Conservation (phyloP, 2,888 invertebrate species). For the Heliothis peltigera region DNA sequence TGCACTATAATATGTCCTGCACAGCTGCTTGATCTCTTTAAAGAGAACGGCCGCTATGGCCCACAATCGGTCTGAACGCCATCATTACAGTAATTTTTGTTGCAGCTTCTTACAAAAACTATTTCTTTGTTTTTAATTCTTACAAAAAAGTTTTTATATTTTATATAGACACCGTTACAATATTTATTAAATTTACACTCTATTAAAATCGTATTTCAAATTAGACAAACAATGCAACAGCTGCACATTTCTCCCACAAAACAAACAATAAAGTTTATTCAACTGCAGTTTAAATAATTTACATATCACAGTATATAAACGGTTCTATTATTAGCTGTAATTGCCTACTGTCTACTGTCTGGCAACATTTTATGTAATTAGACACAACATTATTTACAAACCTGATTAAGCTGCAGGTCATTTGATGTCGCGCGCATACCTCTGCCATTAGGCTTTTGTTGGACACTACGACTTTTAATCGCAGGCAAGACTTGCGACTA, state of each 20-base stretch:
- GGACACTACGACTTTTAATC: slow-evolving; percentile 17
- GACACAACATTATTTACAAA: slow-evolving; percentile 43
- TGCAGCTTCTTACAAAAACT: no score
- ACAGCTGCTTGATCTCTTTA: no score
- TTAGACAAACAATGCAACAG: not conserved
- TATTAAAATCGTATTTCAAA: not conserved
- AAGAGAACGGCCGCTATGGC: no score
- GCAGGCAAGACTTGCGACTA: not conserved
- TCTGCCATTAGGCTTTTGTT: slow-evolving; percentile 15
- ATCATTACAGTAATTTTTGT: no score
- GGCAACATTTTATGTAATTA: slow-evolving; percentile 37
- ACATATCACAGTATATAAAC: slow-evolving; percentile 43
- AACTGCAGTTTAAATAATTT: slow-evolving; percentile 33
- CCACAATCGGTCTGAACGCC: no score
- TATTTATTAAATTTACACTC: no score
- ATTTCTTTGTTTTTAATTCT: no score
- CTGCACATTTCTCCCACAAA: not conserved
- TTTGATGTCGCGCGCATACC: slow-evolving; percentile 40
- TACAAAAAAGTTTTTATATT: no score
- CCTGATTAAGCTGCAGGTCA: slow-evolving; percentile 57
- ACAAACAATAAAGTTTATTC: slow-evolving; percentile 8
- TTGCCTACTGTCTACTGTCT: slow-evolving; percentile 23
- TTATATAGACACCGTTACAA: no score
- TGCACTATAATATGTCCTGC: no score
- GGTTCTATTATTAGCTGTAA: slow-evolving; percentile 45